phyloP scores from a whole-genome alignment of 1,140 invertebrate genomes.

The Hyposmocoma kahamanoa region DNA sequence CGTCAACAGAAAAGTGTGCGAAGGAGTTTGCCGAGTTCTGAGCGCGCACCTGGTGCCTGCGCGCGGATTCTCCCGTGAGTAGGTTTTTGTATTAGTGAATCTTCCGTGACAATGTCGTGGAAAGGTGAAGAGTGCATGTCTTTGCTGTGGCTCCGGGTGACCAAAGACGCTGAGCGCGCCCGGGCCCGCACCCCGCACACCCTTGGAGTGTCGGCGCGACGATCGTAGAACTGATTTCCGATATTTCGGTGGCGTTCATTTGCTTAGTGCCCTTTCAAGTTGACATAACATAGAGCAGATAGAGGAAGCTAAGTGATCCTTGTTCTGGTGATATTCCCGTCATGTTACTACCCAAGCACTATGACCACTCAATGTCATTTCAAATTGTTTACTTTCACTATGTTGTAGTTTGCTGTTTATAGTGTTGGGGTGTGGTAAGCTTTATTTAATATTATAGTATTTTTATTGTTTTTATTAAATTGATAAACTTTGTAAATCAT shows the following conservation, averaged over 20 bases:
- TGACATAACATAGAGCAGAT: conserved; percentile 25
- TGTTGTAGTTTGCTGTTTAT: conserved; percentile 40
- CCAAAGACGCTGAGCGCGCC: conserved; percentile 52
- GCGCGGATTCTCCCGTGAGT: conserved; percentile 43
- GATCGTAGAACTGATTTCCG: conserved; percentile 54
- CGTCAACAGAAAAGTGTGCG: conserved; percentile 97
- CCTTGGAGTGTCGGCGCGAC: conserved; percentile 42
- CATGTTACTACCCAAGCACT: conserved; percentile 3
- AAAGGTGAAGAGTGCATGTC: conserved; percentile 36
- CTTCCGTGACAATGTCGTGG: conserved; percentile 48
- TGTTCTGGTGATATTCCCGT: conserved; percentile 42
- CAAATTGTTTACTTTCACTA: conserved; percentile 32
- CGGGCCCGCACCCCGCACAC: conserved; percentile 35
- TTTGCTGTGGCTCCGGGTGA: conserved; percentile 39
- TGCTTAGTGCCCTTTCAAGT: conserved; percentile 58
- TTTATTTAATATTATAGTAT: conserved; percentile 32
- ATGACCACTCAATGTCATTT: conserved; percentile 22
- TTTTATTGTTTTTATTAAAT: conserved; percentile 48
- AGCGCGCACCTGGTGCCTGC: conserved; percentile 61
- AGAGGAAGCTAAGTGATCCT: conserved; percentile 25
- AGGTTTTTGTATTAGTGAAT: conserved; percentile 62
- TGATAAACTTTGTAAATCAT: conserved; percentile 31
- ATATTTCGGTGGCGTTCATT: conserved; percentile 64
- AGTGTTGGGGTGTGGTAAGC: conserved; percentile 46
- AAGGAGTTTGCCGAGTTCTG: conserved; percentile 99